Evolutionary conservation across 2,797 vertebrate species (phyloP), one percentile per base, ranked within the genome.

Genomic region (Gambelia wislizenii): DNA sequence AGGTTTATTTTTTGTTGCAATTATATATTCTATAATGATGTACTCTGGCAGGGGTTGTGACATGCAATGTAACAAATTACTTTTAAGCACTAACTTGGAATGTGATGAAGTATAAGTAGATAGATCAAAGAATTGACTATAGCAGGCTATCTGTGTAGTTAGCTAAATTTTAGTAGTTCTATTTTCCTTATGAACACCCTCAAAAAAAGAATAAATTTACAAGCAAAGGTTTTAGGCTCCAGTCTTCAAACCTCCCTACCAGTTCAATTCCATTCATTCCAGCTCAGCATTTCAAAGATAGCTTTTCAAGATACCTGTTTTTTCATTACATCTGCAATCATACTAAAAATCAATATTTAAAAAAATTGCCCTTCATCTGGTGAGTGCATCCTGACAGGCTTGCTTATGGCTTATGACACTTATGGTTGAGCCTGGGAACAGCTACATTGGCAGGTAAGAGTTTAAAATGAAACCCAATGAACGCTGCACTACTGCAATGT

Each of bases 331-430:
- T 84, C 61, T 84, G 22, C 83, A 70, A 78, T 56, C 27, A 84
- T 69, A 79, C 61, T 72, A 33, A 84, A 79, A 87, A 84, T 84
- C 64, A 85, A 79, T 85, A 79, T 47, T 75, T n/a, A 89, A n/a
- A 54, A 47, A 85, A 47, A 81, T 75, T 85, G 77, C 36, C 54
- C 54, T 85, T 89, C 69, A 80, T 52, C 67, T 25, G 27, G 61
- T 27, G 22, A 79, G 6, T 72, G 14, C 13, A 70, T 79, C 27
- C 75, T 89, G 82, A 79, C 61, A 85, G n/a, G 27, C 52, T 85
- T 61, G 25, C 78, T 87, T 74, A 82, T 36, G 67, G 67, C 52
- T 64, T 67, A n/a, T 36, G 72, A 54, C 49, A 56, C 20, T 33
- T 69, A 42, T 22, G 47, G 59, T 59, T 74, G 25, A 80, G 85